phyloP scores from a whole-genome alignment of 2,113 vertebrate genomes.

The Gambusia holbrooki region DNA sequence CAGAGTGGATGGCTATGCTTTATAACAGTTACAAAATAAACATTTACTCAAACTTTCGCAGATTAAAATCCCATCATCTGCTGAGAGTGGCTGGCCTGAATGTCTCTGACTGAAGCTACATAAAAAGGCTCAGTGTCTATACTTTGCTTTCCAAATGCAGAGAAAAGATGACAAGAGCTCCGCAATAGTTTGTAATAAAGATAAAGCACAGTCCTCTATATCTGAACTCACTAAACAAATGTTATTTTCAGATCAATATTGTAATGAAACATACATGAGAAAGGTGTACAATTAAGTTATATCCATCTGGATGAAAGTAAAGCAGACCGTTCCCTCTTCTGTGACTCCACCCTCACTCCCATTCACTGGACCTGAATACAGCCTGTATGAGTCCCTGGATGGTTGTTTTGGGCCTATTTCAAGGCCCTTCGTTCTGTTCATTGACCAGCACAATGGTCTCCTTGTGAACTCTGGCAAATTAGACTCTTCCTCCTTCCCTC shows the following conservation, averaged over 20 bases:
- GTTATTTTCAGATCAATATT: too few species aligned
- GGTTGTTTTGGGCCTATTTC: constrained; percentile 33
- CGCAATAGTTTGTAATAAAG: not conserved
- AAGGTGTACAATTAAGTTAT: not conserved
- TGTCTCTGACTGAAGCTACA: constrained; percentile 17
- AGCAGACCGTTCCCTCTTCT: constrained; percentile 41
- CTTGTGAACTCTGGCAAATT: constrained; percentile 40
- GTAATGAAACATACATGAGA: too few species aligned
- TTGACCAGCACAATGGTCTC: constrained; percentile 46
- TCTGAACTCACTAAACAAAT: not conserved
- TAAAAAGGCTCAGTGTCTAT: constrained; percentile 10
- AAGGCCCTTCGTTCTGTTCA: constrained; percentile 16
- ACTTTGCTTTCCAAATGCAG: not conserved
- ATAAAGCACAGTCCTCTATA: not conserved
- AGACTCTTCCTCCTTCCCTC: constrained; percentile 32
- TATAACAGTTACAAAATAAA: constrained; percentile 52
- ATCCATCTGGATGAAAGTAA: constrained; percentile 43
- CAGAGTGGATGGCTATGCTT: constrained; percentile 3
- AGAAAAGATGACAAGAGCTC: not conserved
- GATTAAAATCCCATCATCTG: constrained; percentile 56
- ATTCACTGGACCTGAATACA: constrained; percentile 58
- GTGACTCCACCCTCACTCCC: constrained; percentile 44
- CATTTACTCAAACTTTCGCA: constrained; percentile 44
- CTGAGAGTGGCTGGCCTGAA: constrained; percentile 31
- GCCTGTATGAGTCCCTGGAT: constrained; percentile 58